phyloP scores from a whole-genome alignment of 2,113 vertebrate genomes.

The Delphinus delphis region DNA sequence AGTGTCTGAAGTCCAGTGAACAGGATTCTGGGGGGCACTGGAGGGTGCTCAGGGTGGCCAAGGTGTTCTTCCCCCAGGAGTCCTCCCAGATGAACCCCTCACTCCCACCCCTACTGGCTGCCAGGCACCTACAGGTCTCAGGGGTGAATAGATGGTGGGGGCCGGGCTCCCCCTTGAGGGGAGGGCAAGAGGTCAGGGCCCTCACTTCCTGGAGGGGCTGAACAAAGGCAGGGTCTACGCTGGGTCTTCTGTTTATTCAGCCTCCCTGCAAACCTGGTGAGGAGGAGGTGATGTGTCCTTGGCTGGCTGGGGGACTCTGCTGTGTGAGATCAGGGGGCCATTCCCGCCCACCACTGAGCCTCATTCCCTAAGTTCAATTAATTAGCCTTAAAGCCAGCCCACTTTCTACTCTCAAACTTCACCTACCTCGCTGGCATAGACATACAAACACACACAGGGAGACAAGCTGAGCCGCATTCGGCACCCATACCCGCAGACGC shows the following conservation, averaged over 20 bases:
- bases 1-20: not conserved
- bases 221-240: not conserved
- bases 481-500: not conserved
- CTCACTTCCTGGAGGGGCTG: not conserved
- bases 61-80: not conserved
- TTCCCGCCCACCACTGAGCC: not conserved
- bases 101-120: not conserved
- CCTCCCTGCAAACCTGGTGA: not conserved
- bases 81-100: not conserved
- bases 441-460: not conserved
- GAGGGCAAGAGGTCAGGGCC: not conserved
- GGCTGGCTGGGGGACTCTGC: not conserved
- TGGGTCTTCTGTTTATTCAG: not conserved
- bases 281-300: not conserved
- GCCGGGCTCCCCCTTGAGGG: not conserved
- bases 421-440: not conserved
- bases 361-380: not conserved
- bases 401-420: not conserved
- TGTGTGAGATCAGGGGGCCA: not conserved
- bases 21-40: not conserved
- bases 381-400: not conserved
- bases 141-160: not conserved
- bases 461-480: not conserved
- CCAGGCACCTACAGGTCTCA: not conserved
- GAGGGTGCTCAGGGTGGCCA: not conserved